Base-by-base conservation (phyloP, 1,140 invertebrate genomes). In the Lepeophtheirus salmonis region DNA sequence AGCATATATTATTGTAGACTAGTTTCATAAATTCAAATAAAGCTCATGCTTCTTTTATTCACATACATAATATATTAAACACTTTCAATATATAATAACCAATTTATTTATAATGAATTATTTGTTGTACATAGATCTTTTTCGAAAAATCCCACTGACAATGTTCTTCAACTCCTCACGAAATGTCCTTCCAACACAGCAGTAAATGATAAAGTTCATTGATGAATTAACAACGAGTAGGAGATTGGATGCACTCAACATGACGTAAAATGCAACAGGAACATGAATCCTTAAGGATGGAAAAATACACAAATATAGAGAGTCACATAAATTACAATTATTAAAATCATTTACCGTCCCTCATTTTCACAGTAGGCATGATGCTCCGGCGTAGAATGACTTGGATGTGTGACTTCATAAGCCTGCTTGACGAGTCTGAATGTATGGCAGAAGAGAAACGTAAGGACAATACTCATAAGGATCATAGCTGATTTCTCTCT, bases 221-320 rank as follows among this genome's bases (percentile, higher is more conserved):
- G 55, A 57, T 12, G 55, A 57, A 57, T 57, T 57, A 12, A 57
- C 55, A 16, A 57, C 55, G 13, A 57, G 30, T 30, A 57, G 55
- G n/a, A 57, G 25, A 17, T 57, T 20, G 25, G 20, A 24, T 2
- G 26, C 23, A 16, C 55, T 48, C 16, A 57, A 23, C 55, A 57
- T 57, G 20, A 57, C 55, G 55, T 57, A 41, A 21, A 57, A 41
- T 12, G 55, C 55, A 17, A 57, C 55, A 3, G 55, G 55, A 41
- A 57, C 55, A 41, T 57, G 23, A 16, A 57, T 23, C 26, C 55
- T 57, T 17, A 2, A 57, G 30, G 30, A 10, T 41, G 30, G 30
- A 41, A 41, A 6, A 10, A 10, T 41, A n/a, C n/a, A n/a, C n/a
- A 41, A 41, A 41, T 41, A 41, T 41, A 10, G 30, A n/a, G 6